A percentile compares a stretch with the other conserved stretches of the same genome.
These are phyloP conservation scores for Malthinus seriepunctatus DNA, from an alignment of 2,888 invertebrate species.

Conservation along the genomic window DNA sequence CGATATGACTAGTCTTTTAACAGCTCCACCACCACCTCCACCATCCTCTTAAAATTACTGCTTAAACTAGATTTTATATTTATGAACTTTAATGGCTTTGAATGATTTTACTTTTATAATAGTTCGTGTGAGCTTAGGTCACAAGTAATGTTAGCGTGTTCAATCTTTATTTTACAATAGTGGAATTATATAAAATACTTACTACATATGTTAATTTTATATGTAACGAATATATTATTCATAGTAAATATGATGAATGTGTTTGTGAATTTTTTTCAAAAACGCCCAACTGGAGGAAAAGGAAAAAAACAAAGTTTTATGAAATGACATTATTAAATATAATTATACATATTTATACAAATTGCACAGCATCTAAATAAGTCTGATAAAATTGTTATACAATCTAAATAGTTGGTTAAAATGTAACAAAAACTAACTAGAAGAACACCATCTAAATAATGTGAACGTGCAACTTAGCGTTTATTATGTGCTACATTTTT, in stretches of 20 bases:
- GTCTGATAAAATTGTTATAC: constrained; percentile 8
- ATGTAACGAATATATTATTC: no score
- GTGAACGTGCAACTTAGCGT: constrained; percentile 13
- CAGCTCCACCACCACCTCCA: constrained; percentile 73
- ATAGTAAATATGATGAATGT: no score
- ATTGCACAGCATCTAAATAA: constrained; percentile 32
- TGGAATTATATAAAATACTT: no score
- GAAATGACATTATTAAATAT: constrained; percentile 31
- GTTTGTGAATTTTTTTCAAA: no score
- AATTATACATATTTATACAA: constrained; percentile 29
- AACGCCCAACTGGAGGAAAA: no score
- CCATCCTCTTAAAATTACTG: constrained; percentile 43
- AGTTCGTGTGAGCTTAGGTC: no score
- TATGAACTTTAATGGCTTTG: no score
- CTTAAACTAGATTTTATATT: no score
- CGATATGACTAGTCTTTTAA: constrained; percentile 60
- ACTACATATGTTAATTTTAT: no score
- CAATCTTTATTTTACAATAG: no score
- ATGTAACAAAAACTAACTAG: constrained; percentile 11
- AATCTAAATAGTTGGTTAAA: constrained; percentile 6
- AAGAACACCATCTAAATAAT: constrained; percentile 13
- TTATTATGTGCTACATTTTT: constrained; percentile 15
- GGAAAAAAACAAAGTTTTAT: constrained; percentile 1
- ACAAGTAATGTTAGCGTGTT: no score
- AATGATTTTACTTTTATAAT: no score